These are phyloP conservation scores for Solea senegalensis DNA, from an alignment of 2,113 vertebrate species.

Conservation along the genomic window DNA sequence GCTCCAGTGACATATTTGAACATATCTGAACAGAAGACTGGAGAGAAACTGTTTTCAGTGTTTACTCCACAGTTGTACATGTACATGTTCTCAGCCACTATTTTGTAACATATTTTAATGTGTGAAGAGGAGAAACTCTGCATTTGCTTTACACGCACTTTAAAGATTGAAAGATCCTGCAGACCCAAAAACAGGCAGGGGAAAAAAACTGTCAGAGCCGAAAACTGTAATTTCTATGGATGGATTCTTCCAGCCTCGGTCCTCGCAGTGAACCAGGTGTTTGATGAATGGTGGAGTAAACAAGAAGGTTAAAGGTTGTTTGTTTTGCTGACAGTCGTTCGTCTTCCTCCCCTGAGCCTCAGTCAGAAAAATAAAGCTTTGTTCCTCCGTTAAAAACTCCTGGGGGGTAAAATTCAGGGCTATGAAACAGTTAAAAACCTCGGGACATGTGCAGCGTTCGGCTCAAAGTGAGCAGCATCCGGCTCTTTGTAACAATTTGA, in stretches of 20 bases:
- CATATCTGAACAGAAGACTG: too few species aligned
- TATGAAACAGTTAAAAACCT: conserved; percentile 23
- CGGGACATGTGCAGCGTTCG: not conserved
- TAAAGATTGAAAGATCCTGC: too few species aligned
- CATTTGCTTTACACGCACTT: too few species aligned
- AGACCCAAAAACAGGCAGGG: too few species aligned
- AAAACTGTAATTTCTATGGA: too few species aligned
- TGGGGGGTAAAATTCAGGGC: not conserved
- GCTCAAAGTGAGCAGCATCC: conserved; percentile 9
- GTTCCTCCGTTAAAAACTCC: conserved; percentile 22
- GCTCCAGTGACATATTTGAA: too few species aligned
- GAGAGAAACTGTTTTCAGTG: too few species aligned
- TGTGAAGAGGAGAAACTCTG: too few species aligned
- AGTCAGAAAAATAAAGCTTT: conserved; percentile 12
- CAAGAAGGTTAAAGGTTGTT: not conserved
- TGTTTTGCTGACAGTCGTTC: not conserved
- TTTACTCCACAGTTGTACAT: too few species aligned
- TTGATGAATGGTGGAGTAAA: not conserved
- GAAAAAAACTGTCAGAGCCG: too few species aligned
- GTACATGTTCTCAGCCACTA: too few species aligned
- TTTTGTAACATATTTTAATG: too few species aligned
- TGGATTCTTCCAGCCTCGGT: not conserved
- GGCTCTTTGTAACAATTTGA: not conserved
- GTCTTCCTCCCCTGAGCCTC: conserved; percentile 1
- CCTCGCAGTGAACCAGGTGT: not conserved